These are phyloP conservation scores for Anas acuta DNA, from an alignment of 2,797 vertebrate species.

Conservation along the genomic window DNA sequence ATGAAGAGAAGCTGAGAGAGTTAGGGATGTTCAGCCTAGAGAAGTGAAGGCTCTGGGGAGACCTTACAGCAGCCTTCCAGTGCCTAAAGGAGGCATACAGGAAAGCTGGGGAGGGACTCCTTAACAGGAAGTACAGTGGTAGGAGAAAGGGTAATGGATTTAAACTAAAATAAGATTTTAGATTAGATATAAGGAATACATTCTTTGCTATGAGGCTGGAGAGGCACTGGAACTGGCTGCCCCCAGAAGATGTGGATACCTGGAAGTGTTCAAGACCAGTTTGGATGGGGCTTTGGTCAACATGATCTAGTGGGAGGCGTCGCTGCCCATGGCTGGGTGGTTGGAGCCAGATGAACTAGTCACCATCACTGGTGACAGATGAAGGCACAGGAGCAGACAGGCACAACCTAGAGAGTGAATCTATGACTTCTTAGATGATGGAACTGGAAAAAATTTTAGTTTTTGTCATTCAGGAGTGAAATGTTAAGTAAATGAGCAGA, in stretches of 20 bases:
- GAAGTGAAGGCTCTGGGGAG: too few species aligned
- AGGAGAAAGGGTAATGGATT: background rate
- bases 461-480: background rate
- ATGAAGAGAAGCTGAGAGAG: background rate
- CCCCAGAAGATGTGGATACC: background rate
- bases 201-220: background rate
- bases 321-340: too few species aligned
- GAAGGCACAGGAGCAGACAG: background rate
- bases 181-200: background rate
- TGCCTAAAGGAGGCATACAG: background rate
- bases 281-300: too few species aligned
- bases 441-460: background rate
- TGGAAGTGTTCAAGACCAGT: too few species aligned
- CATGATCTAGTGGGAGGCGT: too few species aligned
- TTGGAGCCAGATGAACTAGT: background rate
- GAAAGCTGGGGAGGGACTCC: background rate
- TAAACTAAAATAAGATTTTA: background rate
- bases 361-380: background rate
- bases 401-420: accelerated
- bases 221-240: background rate
- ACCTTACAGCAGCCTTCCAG: background rate
- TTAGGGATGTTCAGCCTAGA: background rate
- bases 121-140: background rate
- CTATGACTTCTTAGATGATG: background rate
- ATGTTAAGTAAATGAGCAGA: background rate